Base-by-base conservation (phyloP, 2,888 invertebrate species). In the Ochropleura leucogaster region DNA sequence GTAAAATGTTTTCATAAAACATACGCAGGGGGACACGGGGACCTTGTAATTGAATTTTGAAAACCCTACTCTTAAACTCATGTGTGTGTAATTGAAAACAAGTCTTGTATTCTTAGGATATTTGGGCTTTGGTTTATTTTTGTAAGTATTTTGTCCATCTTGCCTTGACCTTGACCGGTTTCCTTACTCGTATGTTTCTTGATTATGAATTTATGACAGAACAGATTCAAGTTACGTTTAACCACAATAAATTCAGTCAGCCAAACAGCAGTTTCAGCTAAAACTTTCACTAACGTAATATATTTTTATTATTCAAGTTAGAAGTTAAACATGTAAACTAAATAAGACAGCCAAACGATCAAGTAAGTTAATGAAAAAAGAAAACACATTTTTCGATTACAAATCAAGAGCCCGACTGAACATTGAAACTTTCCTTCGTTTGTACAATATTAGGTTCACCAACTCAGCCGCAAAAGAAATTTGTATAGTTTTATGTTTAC, bases 31-130 rank as follows among this genome's bases (percentile, higher is more conserved):
- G 89, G 90, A 90, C 89, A 90, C 88, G 84, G 85, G 86, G 89
- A 90, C 90, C 90, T 89, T 87, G 92, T 90, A 93, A 95, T 94
- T 94, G 94, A 95, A 95, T 94, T 94, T 92, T 90, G 90, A 89
- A 90, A 89, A 89, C 90, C 92, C 91, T 87, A 88, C 87, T 87
- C 90, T 88, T 90, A 86, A 72, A 75, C 82, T 84, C 46, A 20
- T 66, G 20, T 72, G n/a, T 12, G 14, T 60, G 71, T 82, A 89
- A 90, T 90, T 87, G 88, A 85, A 89, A 86, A 88, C 68, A 85
- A 77, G 65, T 66, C 5, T 47, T 20, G 1, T 44, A 55, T 46
- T 55, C 16, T 9, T 16, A 6, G 0, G 0, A 44, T n/a, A 46
- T 47, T 47, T 2, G 12, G 14, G 42, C 8, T 55, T 18, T 55